Evolutionary conservation across 2,113 vertebrate species (phyloP).

Genomic region (Trachemys scripta): DNA sequence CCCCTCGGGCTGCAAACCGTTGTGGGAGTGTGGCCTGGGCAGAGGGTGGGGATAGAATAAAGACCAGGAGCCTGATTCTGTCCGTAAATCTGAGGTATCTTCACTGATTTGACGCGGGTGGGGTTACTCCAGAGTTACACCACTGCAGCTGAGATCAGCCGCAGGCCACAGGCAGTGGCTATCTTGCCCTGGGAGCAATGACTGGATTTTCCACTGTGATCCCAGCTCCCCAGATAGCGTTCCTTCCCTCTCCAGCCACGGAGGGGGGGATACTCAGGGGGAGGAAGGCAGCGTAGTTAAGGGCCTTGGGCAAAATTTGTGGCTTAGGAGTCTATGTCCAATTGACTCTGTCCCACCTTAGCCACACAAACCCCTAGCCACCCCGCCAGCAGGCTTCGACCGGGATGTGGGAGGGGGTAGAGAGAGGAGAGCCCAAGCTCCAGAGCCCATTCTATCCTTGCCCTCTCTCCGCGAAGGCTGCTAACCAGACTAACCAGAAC

Average conservation of each 20-base stretch:
- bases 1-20: not conserved
- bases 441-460: not conserved
- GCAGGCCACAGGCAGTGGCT: not conserved
- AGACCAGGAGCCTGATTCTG: not conserved
- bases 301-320: not conserved
- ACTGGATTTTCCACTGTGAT: not conserved
- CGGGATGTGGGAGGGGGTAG: not conserved
- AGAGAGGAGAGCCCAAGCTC: not conserved
- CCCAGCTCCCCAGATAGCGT: not conserved
- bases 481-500: not conserved
- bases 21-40: not conserved
- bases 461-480: not conserved
- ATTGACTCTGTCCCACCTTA: not conserved
- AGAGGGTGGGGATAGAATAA: not conserved
- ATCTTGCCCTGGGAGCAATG: not conserved
- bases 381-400: not conserved
- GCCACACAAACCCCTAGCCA: not conserved
- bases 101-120: not conserved
- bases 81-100: not conserved
- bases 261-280: accelerated
- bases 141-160: not conserved
- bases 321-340: not conserved
- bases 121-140: not conserved
- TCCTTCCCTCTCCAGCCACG: not conserved
- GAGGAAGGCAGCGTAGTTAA: accelerated